phyloP scores from a whole-genome alignment of 2,888 invertebrate species.

The Plebejus melissa region DNA sequence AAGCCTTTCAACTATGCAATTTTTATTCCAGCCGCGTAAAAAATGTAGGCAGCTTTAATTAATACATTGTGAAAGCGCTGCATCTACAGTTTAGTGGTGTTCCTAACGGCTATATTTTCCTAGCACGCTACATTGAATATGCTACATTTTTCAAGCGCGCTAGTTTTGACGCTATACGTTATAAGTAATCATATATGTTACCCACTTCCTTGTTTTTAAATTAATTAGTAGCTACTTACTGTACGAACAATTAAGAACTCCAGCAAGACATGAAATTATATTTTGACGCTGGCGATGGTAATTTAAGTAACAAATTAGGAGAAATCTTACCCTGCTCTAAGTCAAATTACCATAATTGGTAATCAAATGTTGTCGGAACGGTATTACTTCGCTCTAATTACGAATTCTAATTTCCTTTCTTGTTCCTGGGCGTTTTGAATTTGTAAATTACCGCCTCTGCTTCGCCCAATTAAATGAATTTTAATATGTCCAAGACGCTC shows the following conservation, averaged over 20 bases:
- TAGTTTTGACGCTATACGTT: too few species aligned
- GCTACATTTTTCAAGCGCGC: too few species aligned
- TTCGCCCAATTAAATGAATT: slow-evolving; percentile 64
- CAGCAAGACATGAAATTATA: slow-evolving; percentile 38
- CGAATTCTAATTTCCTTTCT: slow-evolving; percentile 77
- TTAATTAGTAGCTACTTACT: background rate
- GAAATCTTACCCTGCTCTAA: slow-evolving; percentile 76
- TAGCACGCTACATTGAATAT: too few species aligned
- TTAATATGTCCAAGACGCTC: slow-evolving; percentile 34
- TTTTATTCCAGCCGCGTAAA: too few species aligned
- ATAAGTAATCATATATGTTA: too few species aligned
- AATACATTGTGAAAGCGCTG: too few species aligned
- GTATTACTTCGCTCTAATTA: slow-evolving; percentile 71
- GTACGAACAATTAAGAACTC: background rate
- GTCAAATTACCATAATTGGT: slow-evolving; percentile 78
- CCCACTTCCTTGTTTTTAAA: background rate
- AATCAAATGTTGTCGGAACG: slow-evolving; percentile 76
- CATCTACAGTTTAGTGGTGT: too few species aligned
- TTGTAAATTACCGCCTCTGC: slow-evolving; percentile 70
- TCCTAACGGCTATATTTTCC: too few species aligned
- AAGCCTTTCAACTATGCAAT: too few species aligned
- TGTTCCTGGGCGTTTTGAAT: slow-evolving; percentile 76
- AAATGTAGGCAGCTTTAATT: too few species aligned
- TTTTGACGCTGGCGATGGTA: slow-evolving; percentile 61
- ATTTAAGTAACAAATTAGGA: slow-evolving; percentile 76